Conservation (phyloP, 92 coral and sea anemone species). For the Actinernus sp. region DNA sequence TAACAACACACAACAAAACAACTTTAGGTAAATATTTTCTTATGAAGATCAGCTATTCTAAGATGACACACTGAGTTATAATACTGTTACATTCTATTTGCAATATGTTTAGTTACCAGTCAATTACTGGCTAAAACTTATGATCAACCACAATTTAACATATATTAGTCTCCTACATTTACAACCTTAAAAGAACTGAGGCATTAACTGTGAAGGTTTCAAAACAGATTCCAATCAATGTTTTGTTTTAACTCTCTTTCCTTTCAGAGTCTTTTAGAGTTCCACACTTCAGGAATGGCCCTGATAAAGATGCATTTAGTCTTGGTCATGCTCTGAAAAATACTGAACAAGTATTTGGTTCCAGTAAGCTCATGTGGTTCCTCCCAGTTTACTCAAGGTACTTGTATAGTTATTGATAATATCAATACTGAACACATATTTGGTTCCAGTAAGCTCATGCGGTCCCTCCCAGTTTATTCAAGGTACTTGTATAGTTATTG, state of each 20-base stretch:
- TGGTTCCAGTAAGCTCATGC: not conserved
- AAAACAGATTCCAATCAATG: not conserved
- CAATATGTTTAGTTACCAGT: too few species aligned
- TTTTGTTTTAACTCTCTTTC: conserved; percentile 2
- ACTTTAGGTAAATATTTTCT: conserved; percentile 78
- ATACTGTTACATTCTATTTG: too few species aligned
- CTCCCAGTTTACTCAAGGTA: conserved; percentile 90
- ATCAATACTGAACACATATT: too few species aligned
- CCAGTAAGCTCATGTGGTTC: conserved; percentile 77
- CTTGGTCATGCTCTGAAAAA: conserved; percentile 78
- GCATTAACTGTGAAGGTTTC: not conserved
- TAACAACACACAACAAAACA: conserved; percentile 75
- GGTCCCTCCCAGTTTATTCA: conserved; percentile 53
- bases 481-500: conserved; percentile 53
- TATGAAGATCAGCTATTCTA: not conserved
- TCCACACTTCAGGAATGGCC: conserved; percentile 82
- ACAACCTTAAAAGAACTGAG: not conserved
- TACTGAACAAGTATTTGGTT: conserved; percentile 91
- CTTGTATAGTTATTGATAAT: too few species aligned
- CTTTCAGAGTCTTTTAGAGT: conserved; percentile 91
- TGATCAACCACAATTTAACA: too few species aligned
- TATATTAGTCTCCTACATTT: not conserved
- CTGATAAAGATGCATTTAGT: conserved; percentile 91
- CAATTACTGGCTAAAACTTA: too few species aligned
- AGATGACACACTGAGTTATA: not conserved